Conservation (phyloP, 2,888 invertebrate species). For the Entomobrya proxima region DNA sequence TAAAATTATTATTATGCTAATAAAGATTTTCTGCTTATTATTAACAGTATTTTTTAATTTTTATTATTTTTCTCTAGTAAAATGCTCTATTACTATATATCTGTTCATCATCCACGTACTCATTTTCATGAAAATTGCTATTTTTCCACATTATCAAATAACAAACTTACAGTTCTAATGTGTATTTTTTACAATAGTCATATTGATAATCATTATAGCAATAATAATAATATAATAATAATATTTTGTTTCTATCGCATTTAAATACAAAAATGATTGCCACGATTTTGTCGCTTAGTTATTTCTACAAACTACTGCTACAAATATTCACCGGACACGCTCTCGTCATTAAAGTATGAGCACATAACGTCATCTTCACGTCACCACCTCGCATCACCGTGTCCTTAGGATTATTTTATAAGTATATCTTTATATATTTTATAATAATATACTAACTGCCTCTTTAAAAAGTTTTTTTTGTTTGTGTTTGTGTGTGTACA, state of each 20-base stretch:
- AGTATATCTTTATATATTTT: too few relatives aligned
- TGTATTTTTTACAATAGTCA: slow-evolving; percentile 18
- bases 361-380: slow-evolving; percentile 39
- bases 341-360: slow-evolving; percentile 61
- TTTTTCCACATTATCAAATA: not conserved
- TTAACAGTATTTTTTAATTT: slow-evolving; percentile 29
- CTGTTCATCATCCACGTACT: not conserved
- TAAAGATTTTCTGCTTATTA: not conserved
- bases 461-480: slow-evolving; percentile 25
- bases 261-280: slow-evolving; percentile 67
- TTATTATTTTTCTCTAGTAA: slow-evolving; percentile 18
- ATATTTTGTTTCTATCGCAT: slow-evolving; percentile 37
- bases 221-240: slow-evolving; percentile 22
- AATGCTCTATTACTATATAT: slow-evolving; percentile 1
- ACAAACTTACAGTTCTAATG: not conserved
- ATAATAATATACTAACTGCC: not conserved
- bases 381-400: slow-evolving; percentile 32
- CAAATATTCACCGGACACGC: slow-evolving; percentile 65
- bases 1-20: not conserved
- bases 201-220: not conserved
- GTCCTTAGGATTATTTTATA: slow-evolving; percentile 38
- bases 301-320: slow-evolving; percentile 31
- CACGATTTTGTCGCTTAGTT: slow-evolving; percentile 53
- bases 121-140: not conserved
- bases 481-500: slow-evolving; percentile 9